Conservation (phyloP, 2,888 invertebrate species). For the Agonum fuliginosum region DNA sequence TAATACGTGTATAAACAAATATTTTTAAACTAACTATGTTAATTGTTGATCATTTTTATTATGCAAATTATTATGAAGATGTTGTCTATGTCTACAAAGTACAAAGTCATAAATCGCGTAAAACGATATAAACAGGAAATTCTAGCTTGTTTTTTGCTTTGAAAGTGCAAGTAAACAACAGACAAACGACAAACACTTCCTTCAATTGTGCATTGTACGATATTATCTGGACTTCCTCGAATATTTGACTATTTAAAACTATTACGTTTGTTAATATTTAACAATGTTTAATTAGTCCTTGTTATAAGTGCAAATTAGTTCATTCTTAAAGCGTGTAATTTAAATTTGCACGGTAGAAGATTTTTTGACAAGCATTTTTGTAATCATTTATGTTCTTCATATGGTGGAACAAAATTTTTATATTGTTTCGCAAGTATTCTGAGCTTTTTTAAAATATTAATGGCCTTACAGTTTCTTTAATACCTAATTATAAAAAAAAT, state of each 20-base stretch:
- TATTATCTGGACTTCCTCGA: no score
- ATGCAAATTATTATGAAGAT: background rate
- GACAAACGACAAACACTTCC: background rate
- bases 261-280: no score
- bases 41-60: background rate
- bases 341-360: background rate
- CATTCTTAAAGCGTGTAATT: background rate
- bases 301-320: background rate
- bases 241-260: no score
- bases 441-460: no score
- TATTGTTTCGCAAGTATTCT: background rate
- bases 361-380: background rate
- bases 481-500: no score
- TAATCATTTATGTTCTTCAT: no score
- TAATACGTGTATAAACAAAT: no score
- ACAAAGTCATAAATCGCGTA: background rate
- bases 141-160: background rate
- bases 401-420: background rate
- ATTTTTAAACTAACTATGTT: background rate
- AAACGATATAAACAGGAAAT: background rate
- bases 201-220: background rate
- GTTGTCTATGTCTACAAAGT: no score
- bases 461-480: no score
- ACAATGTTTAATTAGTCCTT: no score
- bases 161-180: background rate